Evolutionary conservation across 2,888 invertebrate genomes (phyloP).

Genomic region (Gnatocerus cornutus): DNA sequence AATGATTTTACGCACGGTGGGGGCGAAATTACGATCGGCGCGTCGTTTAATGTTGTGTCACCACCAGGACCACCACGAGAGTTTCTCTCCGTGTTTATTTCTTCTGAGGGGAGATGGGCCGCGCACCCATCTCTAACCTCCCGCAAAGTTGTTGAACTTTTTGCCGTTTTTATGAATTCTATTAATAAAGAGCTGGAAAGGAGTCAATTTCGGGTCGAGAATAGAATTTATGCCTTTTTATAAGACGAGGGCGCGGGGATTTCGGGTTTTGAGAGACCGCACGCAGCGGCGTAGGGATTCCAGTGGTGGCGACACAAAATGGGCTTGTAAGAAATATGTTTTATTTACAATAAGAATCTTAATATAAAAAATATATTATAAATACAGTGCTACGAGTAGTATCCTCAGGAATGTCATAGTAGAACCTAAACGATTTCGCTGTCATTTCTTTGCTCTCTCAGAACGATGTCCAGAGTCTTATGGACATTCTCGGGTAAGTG

Average conservation of each 20-base stretch:
- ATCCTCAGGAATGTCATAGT: conserved; percentile 34
- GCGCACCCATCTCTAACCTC: conserved; percentile 37
- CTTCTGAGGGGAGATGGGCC: neutral
- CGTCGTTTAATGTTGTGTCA: conserved; percentile 15
- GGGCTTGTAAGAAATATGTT: conserved; percentile 38
- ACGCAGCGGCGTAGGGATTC: neutral
- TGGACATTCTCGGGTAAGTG: conserved; percentile 88
- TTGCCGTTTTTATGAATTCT: conserved; percentile 24
- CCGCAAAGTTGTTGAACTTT: conserved; percentile 46
- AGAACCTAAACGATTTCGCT: conserved; percentile 60
- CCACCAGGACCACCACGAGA: conserved; percentile 12
- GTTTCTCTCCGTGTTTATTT: conserved; percentile 28
- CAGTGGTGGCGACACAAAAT: too few species aligned
- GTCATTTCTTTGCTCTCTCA: conserved; percentile 72
- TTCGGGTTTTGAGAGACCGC: neutral
- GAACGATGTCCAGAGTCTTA: conserved; percentile 78
- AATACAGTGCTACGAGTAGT: conserved; percentile 40
- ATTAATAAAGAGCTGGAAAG: conserved; percentile 32
- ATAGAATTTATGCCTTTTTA: conserved; percentile 32
- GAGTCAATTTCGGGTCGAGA: conserved; percentile 33
- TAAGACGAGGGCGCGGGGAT: conserved; percentile 3
- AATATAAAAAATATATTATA: conserved; percentile 50
- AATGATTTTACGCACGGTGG: neutral
- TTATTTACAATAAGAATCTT: conserved; percentile 44
- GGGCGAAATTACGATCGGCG: conserved; percentile 3